Conservation (phyloP, 2,888 invertebrate species). For the Emmelina monodactyla region DNA sequence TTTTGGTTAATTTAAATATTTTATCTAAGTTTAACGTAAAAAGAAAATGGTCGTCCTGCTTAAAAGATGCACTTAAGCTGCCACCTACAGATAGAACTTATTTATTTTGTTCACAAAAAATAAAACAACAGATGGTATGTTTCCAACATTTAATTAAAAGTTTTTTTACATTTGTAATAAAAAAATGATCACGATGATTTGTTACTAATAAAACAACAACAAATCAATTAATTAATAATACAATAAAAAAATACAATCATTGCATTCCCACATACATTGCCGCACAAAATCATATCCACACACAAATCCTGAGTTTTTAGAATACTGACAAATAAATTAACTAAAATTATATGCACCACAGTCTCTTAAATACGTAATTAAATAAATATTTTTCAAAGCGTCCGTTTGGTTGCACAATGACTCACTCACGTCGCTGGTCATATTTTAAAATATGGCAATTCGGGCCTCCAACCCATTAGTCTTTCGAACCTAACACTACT, state of each 20-base stretch:
- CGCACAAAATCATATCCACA: constrained; percentile 26
- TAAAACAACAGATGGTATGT: too few relatives aligned
- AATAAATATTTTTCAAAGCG: constrained; percentile 22
- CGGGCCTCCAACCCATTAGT: constrained; percentile 47
- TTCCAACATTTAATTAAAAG: background rate
- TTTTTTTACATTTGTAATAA: background rate
- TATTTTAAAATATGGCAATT: constrained; percentile 58
- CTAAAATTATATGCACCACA: constrained; percentile 54
- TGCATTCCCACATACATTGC: constrained; percentile 32
- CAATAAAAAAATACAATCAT: too few relatives aligned
- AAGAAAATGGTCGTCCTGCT: too few relatives aligned
- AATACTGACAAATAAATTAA: constrained; percentile 65
- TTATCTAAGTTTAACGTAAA: too few relatives aligned
- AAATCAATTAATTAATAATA: constrained; percentile 24
- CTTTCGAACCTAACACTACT: constrained; percentile 53
- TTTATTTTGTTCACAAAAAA: too few relatives aligned
- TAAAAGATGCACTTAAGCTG: too few relatives aligned
- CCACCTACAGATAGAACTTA: too few relatives aligned
- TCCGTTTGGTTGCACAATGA: constrained; percentile 32
- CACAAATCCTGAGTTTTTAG: constrained; percentile 40
- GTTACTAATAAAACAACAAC: background rate
- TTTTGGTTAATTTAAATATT: too few relatives aligned
- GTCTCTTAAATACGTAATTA: constrained; percentile 45
- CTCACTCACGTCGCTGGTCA: constrained; percentile 25
- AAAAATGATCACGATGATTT: background rate